Base-by-base conservation (phyloP, 1,140 invertebrate species). In the Cyphomyrmex costatus region DNA sequence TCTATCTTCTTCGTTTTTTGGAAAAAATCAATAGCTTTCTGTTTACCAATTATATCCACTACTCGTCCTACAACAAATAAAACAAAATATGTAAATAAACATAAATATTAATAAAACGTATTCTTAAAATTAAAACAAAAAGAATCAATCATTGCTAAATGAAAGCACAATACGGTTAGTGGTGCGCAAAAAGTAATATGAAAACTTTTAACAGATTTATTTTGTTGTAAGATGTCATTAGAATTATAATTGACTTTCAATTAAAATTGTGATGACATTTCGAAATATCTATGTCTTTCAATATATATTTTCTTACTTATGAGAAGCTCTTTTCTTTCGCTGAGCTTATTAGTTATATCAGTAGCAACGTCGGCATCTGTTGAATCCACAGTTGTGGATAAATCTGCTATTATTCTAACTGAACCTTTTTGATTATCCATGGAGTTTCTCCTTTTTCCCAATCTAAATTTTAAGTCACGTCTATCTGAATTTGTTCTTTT, bases 1-100 rank as follows among this genome's bases (percentile, higher is more conserved):
- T 98, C 98, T 80, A 98, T 96, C 92, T 96, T 96, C 93, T 97
- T 97, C 53, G 98, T 98, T 95, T 97, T 96, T 91, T 97, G 96
- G 87, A 97, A 98, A 78, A 98, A 95, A 89, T 97, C 96, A 73
- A 98, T 96, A 8, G 97, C 96, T 92, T 97, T 97, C 87, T 97
- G 95, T 90, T 96, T 96, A 42, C 98, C 98, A 79, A 97, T 91
- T 46, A 96, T 95, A 93, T 97, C 95, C 24, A 98, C 96, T 86
- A 98, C 96, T 91, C 96, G 96, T 88, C 95, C 98, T 98, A 93
- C 2, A 33, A 42, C 8, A 42, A 8, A 42, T 27, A 21, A 96
- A 95, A 68, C n/a, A 56, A 56, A 56, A 19, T 8, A 33, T 42
- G n/a, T 51, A 77, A 6, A 58, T 7, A 16, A 5, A 49, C 3